These are phyloP conservation scores for Perca flavescens DNA, from an alignment of 2,113 vertebrate species.

Conservation along the genomic window DNA sequence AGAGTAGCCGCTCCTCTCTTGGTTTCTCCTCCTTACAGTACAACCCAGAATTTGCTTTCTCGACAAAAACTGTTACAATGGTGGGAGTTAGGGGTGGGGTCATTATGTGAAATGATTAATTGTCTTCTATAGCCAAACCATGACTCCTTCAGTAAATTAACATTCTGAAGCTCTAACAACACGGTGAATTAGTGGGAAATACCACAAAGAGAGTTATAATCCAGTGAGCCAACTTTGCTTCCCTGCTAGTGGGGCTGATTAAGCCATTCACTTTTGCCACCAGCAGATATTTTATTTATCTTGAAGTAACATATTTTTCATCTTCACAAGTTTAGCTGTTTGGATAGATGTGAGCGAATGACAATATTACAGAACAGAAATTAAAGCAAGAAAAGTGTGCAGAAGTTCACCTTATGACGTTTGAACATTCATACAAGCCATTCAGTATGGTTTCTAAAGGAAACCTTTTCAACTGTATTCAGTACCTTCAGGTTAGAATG, in stretches of 20 bases:
- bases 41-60: slow-evolving; percentile 74
- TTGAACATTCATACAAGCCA: neutral
- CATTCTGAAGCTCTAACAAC: slow-evolving; percentile 68
- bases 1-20: neutral
- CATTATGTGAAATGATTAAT: slow-evolving; percentile 86
- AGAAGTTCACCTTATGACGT: neutral
- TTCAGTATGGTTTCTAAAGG: slow-evolving; percentile 10
- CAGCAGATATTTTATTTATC: neutral
- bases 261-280: slow-evolving; percentile 72
- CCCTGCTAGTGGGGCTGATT: slow-evolving; percentile 88
- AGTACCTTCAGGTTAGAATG: neutral
- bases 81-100: neutral
- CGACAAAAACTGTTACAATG: slow-evolving; percentile 74
- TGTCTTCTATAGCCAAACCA: slow-evolving; percentile 81
- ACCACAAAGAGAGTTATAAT: slow-evolving; percentile 75
- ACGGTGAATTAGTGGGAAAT: slow-evolving; percentile 81
- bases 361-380: neutral
- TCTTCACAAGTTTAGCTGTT: neutral
- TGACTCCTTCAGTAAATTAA: slow-evolving; percentile 83
- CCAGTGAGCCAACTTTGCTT: slow-evolving; percentile 84
- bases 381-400: neutral
- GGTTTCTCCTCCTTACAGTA: slow-evolving; percentile 43
- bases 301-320: neutral
- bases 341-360: neutral
- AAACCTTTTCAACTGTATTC: neutral